phyloP scores from a whole-genome alignment of 2,888 invertebrate genomes.

The Rhopalosiphum nymphaeae region DNA sequence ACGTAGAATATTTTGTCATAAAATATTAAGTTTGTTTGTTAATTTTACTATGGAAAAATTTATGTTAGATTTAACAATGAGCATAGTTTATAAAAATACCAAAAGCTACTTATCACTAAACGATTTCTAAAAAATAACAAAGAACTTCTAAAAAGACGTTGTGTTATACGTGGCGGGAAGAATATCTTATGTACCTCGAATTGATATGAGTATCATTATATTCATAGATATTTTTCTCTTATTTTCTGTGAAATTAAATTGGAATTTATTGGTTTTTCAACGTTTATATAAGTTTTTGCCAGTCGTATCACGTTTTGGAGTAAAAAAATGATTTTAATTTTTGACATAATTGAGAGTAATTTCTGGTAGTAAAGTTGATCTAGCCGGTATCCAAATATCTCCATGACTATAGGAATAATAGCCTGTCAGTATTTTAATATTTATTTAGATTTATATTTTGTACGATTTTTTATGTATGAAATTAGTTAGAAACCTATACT shows the following conservation, averaged over 20 bases:
- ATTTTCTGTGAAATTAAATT: neutral
- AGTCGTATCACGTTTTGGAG: neutral
- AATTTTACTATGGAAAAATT: too few relatives aligned
- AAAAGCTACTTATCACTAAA: neutral
- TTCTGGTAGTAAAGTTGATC: neutral
- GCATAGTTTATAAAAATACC: neutral
- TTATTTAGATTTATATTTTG: neutral
- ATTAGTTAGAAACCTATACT: neutral
- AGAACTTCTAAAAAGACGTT: neutral
- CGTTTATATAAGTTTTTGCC: too few relatives aligned
- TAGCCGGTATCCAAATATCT: neutral
- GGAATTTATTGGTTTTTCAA: neutral
- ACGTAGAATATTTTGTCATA: neutral
- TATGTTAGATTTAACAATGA: neutral
- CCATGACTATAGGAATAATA: neutral
- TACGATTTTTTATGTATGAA: neutral
- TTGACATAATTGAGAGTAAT: neutral
- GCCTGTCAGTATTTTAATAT: neutral
- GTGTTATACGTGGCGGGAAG: neutral
- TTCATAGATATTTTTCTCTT: neutral
- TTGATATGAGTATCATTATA: neutral
- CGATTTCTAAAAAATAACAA: neutral
- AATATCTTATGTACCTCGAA: neutral
- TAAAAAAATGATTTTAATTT: neutral
- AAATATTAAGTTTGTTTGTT: neutral